A percentile compares a stretch with the other conserved stretches of the same genome.
These are phyloP conservation scores for Oligia fasciuncula DNA, from an alignment of 2,888 invertebrate genomes.

Conservation along the genomic window DNA sequence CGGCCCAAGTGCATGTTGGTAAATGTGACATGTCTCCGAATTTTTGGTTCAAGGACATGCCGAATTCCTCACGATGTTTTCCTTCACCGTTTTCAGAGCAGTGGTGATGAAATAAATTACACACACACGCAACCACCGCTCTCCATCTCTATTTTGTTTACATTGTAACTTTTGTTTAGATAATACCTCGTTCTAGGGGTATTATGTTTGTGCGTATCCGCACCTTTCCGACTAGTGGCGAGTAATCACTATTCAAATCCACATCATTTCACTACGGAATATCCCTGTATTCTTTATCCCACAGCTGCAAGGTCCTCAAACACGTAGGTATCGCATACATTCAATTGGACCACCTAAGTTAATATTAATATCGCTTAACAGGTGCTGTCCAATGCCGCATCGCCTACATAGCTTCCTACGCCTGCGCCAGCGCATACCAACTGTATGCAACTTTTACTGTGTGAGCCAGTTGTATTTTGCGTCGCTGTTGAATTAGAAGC, in stretches of 20 bases:
- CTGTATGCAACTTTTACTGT: slow-evolving; percentile 38
- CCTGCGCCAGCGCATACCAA: slow-evolving; percentile 47
- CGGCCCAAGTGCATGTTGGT: neutral
- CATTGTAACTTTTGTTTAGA: neutral
- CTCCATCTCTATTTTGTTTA: neutral
- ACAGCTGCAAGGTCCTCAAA: neutral
- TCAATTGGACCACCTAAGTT: slow-evolving; percentile 18
- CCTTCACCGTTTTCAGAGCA: neutral
- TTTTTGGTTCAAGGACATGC: no score
- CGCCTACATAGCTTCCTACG: slow-evolving; percentile 58
- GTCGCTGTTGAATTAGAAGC: slow-evolving; percentile 9
- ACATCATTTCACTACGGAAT: neutral
- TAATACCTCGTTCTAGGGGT: neutral
- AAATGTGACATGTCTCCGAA: no score
- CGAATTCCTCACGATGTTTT: no score
- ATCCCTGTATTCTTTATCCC: neutral
- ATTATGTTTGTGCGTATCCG: neutral
- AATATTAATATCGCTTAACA: slow-evolving; percentile 46
- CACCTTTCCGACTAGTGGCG: neutral
- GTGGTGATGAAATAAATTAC: neutral
- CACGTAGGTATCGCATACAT: slow-evolving; percentile 13
- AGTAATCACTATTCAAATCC: neutral
- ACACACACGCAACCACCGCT: neutral
- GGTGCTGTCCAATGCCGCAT: slow-evolving; percentile 50
- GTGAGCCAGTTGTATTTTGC: slow-evolving; percentile 15